Base-by-base conservation (phyloP, 2,888 invertebrate species). In the Orchestes rusci region DNA sequence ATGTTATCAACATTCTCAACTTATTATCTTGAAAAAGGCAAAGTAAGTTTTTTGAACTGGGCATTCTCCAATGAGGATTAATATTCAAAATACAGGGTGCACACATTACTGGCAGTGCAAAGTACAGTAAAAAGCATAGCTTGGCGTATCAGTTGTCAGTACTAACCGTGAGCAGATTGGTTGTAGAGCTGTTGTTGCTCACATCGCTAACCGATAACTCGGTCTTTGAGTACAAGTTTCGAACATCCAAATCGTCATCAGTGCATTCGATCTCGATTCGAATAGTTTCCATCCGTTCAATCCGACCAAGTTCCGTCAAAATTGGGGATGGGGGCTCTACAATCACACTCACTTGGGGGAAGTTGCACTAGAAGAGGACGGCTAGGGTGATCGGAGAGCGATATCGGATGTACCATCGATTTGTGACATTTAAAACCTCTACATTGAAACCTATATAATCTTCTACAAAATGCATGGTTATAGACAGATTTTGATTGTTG, bases 291-390 rank as follows among this genome's bases (percentile, higher is more conserved):
- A 64, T 53, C 10, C 64, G 59, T 49, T 66, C 63, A 28, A 54
- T 48, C 45, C 59, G 57, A 46, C 58, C 54, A 42, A 59, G 59
- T 55, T 82, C 80, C 54, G 77, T 78, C 58, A 77, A 73, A 48
- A 80, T 75, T 34, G 84, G 83, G 41, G 84, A 84, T 31, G 84
- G 84, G 51, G 84, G 84, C 61, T 84, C 80, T 29, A 84, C 81
- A 36, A 84, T 77, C 29, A 84, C 82, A 65, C 80, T 79, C 46
- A 83, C 81, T 71, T 77, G 78, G 51, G 82, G 82, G 67, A 76
- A 62, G 50, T 59, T 58, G 54, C 59, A 60, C 66, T 56, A 57
- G 51, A 54, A 58, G 45, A 48, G 44, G 48, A 45, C 39, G 43
- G 39, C 47, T 38, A 42, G 46, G 42, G 32, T 45, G 40, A 41